These are phyloP conservation scores for Sclerurus mexicanus DNA, from an alignment of 2,113 vertebrate species.

Conservation along the genomic window DNA sequence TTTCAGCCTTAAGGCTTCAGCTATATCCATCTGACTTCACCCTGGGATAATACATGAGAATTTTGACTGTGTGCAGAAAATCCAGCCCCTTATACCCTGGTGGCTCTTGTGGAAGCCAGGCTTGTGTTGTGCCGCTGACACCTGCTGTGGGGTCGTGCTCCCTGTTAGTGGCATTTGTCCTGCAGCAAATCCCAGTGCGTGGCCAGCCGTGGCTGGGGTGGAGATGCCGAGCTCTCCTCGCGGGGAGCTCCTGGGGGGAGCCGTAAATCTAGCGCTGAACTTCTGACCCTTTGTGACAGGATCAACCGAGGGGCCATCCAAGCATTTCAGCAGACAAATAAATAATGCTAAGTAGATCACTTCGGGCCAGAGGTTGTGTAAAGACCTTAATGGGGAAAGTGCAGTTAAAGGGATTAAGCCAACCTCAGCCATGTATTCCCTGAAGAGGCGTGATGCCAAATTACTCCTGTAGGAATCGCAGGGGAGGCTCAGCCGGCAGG, in stretches of 20 bases:
- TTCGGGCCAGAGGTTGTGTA: slow-evolving; percentile 57
- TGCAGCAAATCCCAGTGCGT: not conserved
- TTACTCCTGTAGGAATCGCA: slow-evolving; percentile 14
- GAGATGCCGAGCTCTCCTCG: not conserved
- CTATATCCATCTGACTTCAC: not conserved
- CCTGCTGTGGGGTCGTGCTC: not conserved
- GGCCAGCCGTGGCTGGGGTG: not conserved
- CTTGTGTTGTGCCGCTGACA: not conserved
- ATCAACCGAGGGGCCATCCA: not conserved
- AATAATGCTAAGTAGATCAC: slow-evolving; percentile 60
- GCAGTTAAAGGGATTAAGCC: slow-evolving; percentile 50
- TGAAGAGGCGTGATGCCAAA: not conserved
- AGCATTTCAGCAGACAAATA: slow-evolving; percentile 34
- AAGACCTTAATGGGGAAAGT: slow-evolving; percentile 45
- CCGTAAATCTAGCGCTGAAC: slow-evolving; percentile 40
- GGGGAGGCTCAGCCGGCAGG: not conserved
- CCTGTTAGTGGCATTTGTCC: not conserved
- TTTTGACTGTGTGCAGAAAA: not conserved
- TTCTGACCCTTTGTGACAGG: slow-evolving; percentile 37
- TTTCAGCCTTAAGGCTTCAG: not conserved
- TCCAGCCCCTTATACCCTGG: accelerated
- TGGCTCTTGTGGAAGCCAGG: not conserved
- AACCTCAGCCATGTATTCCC: slow-evolving; percentile 28
- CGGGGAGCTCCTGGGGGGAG: not conserved
- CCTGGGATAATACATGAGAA: not conserved